phyloP scores from a whole-genome alignment of 2,888 invertebrate genomes.

The Tenthredo scrophulariae region DNA sequence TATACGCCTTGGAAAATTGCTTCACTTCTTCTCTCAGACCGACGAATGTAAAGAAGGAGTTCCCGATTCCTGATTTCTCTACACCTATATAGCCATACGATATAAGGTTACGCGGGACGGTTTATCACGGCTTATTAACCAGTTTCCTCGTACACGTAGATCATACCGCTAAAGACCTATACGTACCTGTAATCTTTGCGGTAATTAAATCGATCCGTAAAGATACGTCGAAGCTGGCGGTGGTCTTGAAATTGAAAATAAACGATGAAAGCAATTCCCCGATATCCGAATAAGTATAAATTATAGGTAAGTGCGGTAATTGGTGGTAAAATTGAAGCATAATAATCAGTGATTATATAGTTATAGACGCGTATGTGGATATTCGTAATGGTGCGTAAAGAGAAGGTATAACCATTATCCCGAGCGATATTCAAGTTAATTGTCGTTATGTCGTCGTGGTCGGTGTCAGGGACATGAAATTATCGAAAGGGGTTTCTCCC shows the following conservation, averaged over 20 bases:
- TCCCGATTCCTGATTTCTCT: slow-evolving; percentile 63
- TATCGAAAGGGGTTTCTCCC: slow-evolving; percentile 9
- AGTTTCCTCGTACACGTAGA: not conserved
- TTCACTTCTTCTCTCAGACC: slow-evolving; percentile 40
- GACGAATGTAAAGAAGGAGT: slow-evolving; percentile 61
- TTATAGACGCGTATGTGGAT: too few relatives aligned
- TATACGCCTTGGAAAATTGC: slow-evolving; percentile 20
- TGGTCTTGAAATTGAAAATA: not conserved
- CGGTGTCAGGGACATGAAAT: slow-evolving; percentile 25
- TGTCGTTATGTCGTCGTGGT: slow-evolving; percentile 5
- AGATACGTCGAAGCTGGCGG: not conserved
- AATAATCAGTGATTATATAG: not conserved
- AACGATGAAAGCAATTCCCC: not conserved
- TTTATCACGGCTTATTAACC: not conserved
- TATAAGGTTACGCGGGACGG: slow-evolving; percentile 1
- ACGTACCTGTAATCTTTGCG: not conserved
- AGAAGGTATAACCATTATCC: not conserved
- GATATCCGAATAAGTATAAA: not conserved
- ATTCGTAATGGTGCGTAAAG: too few relatives aligned
- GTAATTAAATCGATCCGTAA: not conserved
- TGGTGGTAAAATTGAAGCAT: not conserved
- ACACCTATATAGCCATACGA: not conserved
- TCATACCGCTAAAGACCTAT: not conserved
- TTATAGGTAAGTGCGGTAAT: not conserved
- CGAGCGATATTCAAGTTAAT: slow-evolving; percentile 1